These are phyloP conservation scores for Nibea coibor DNA, from an alignment of 2,113 vertebrate genomes.

Conservation along the genomic window DNA sequence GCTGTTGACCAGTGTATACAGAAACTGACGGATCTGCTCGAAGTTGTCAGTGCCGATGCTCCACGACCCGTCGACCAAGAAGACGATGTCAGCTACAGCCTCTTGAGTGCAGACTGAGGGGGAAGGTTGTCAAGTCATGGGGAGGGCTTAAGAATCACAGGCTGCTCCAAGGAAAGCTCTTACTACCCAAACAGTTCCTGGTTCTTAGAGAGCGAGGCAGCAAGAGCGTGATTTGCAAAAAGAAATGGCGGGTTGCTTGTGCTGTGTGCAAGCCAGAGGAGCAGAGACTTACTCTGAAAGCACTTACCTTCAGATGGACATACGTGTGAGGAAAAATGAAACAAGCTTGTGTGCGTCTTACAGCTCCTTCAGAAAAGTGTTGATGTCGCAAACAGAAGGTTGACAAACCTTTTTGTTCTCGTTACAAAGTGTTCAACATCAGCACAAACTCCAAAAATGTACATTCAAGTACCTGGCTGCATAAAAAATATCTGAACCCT, in stretches of 20 bases:
- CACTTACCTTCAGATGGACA: constrained; percentile 14
- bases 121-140: constrained; percentile 68
- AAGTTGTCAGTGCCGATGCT: constrained; percentile 90
- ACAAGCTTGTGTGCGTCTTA: background rate
- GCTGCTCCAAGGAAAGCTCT: background rate
- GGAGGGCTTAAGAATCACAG: background rate
- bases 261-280: constrained; percentile 6
- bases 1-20: constrained; percentile 87
- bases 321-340: constrained; percentile 20
- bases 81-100: constrained; percentile 92
- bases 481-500: background rate
- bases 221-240: background rate
- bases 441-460: background rate
- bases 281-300: background rate
- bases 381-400: no score
- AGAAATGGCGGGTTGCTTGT: background rate
- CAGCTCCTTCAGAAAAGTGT: background rate
- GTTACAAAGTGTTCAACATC: background rate
- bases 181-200: background rate
- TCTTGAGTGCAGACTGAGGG: constrained; percentile 89
- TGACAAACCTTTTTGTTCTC: background rate
- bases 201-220: background rate
- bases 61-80: constrained; percentile 94
- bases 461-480: background rate
- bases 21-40: constrained; percentile 88